Evolutionary conservation across 2,797 vertebrate species (phyloP).

Genomic region (Hippocampus kuda): DNA sequence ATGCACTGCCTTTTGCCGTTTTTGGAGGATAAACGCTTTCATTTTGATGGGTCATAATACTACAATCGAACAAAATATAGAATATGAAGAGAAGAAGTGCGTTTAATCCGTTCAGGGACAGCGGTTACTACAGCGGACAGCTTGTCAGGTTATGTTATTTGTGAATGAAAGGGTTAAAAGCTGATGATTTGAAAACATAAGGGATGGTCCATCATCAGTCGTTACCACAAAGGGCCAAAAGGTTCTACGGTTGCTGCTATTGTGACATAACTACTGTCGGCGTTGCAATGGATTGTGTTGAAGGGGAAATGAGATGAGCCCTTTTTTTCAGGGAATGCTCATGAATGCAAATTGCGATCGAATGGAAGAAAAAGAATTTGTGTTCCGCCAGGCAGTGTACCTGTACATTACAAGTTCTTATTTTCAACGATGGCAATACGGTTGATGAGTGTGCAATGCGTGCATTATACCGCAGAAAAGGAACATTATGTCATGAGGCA

Average conservation of each 20-base stretch:
- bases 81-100: constrained; percentile 18
- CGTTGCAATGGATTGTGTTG: constrained; percentile 44
- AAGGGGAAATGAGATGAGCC: constrained; percentile 31
- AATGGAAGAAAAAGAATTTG: constrained; percentile 15
- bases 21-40: constrained; percentile 34
- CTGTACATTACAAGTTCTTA: background rate
- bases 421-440: constrained; percentile 34
- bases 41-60: constrained; percentile 23
- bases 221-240: constrained; percentile 54
- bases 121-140: too few relatives aligned
- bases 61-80: constrained; percentile 29
- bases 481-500: constrained; percentile 54
- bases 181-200: constrained; percentile 14
- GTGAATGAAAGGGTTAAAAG: background rate
- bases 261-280: constrained; percentile 44
- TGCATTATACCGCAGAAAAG: constrained; percentile 40
- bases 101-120: too few relatives aligned
- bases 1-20: constrained; percentile 18
- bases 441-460: constrained; percentile 42
- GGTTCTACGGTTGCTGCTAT: constrained; percentile 39
- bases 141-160: too few relatives aligned
- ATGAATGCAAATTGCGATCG: constrained; percentile 60
- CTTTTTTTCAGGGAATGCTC: constrained; percentile 44
- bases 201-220: constrained; percentile 56
- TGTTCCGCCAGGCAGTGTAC: background rate